A percentile compares a stretch with the other conserved stretches of the same genome.
Conservation (phyloP, 2,113 vertebrate genomes). For the Marcusenius ussheri region DNA sequence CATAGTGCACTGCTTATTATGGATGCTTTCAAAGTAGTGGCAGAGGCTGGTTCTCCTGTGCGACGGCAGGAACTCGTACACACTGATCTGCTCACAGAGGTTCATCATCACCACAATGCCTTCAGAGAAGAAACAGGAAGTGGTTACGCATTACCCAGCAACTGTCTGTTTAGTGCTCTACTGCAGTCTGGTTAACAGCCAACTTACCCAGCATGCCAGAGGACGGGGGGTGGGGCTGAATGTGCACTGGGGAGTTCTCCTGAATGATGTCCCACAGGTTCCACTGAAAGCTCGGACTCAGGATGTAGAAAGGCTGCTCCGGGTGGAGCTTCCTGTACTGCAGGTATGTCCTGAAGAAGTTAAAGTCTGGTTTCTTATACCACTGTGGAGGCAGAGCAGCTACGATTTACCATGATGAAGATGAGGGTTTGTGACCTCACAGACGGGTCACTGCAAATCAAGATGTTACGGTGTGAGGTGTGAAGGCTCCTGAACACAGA, state of each 20-base stretch:
- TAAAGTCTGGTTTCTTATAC: conserved; percentile 65
- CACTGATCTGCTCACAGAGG: conserved; percentile 59
- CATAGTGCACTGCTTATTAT: not conserved
- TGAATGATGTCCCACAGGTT: conserved; percentile 71
- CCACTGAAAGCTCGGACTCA: conserved; percentile 68
- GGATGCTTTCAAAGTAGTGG: not conserved
- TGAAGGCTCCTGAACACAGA: not conserved
- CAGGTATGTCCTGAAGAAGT: conserved; percentile 60
- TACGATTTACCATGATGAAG: not conserved
- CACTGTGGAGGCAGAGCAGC: conserved; percentile 46
- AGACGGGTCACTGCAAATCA: not conserved
- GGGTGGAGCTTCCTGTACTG: conserved; percentile 51
- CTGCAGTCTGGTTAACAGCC: not conserved
- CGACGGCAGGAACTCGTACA: conserved; percentile 71
- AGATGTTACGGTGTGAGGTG: not conserved
- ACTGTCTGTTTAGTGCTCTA: not conserved
- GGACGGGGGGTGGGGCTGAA: conserved; percentile 70
- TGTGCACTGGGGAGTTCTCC: conserved; percentile 60
- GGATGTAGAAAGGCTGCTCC: conserved; percentile 65
- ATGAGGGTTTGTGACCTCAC: not conserved
- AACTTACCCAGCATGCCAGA: conserved; percentile 69
- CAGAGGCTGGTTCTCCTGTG: conserved; percentile 15
- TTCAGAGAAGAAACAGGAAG: conserved; percentile 19
- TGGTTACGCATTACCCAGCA: not conserved
- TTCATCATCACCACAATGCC: conserved; percentile 70